Evolutionary conservation across 2,797 vertebrate species (phyloP).

Genomic region (Argyrosomus regius): DNA sequence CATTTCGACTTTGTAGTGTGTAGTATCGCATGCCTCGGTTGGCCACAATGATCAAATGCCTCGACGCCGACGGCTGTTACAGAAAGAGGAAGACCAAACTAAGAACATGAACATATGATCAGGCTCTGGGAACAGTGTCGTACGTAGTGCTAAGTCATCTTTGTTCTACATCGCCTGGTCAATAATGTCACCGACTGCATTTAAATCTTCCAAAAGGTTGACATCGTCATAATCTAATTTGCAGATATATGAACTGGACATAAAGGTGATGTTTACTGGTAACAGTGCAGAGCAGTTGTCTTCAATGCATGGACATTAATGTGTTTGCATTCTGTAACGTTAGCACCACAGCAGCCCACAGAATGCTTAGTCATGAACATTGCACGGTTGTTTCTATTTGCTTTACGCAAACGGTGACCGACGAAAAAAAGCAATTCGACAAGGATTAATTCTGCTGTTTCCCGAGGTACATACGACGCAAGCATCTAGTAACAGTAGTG

Average conservation of each 20-base stretch:
- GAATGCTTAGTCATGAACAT: slow-evolving; percentile 36
- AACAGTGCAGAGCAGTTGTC: slow-evolving; percentile 41
- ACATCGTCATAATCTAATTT: slow-evolving; percentile 44
- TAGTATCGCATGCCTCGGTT: slow-evolving; percentile 24
- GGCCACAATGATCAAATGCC: slow-evolving; percentile 24
- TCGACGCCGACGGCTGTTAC: neutral
- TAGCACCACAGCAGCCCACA: slow-evolving; percentile 73
- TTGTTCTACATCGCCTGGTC: slow-evolving; percentile 40
- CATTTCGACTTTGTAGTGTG: slow-evolving; percentile 19
- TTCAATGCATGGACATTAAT: slow-evolving; percentile 31
- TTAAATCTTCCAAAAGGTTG: slow-evolving; percentile 7
- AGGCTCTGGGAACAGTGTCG: slow-evolving; percentile 23
- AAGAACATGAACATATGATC: slow-evolving; percentile 35
- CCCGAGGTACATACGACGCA: slow-evolving; percentile 50
- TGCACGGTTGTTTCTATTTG: slow-evolving; percentile 48
- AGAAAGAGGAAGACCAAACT: slow-evolving; percentile 55
- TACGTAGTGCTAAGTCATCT: slow-evolving; percentile 5
- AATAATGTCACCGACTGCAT: slow-evolving; percentile 5
- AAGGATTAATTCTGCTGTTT: slow-evolving; percentile 53
- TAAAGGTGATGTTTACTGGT: neutral
- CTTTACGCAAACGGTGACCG: slow-evolving; percentile 48
- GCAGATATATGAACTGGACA: slow-evolving; percentile 12
- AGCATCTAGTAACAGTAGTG: slow-evolving; percentile 64
- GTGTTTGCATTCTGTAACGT: slow-evolving; percentile 62
- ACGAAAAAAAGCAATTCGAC: slow-evolving; percentile 28